These are phyloP conservation scores for Syrphus vitripennis DNA, from an alignment of 2,888 invertebrate species.

Conservation along the genomic window DNA sequence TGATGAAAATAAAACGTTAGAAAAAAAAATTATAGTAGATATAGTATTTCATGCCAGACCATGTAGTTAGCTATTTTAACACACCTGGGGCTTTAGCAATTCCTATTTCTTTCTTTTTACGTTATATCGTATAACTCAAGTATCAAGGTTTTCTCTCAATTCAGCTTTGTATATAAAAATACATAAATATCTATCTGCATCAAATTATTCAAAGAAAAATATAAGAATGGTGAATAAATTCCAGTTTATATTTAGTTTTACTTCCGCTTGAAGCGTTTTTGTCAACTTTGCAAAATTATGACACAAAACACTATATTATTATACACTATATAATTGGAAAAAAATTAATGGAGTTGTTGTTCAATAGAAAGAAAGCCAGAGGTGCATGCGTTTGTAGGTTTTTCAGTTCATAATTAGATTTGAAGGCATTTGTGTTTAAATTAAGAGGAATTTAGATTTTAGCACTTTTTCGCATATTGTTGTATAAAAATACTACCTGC, in stretches of 20 bases:
- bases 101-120: background rate
- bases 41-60: background rate
- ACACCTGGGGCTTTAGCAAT: background rate
- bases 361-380: no score
- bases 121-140: background rate
- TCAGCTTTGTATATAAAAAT: background rate
- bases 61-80: background rate
- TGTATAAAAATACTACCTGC: no score
- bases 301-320: no score
- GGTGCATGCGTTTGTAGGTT: no score
- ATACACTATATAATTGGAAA: background rate
- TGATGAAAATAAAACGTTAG: background rate
- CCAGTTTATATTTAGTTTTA: background rate
- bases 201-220: background rate
- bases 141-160: background rate
- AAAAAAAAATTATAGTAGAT: background rate
- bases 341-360: background rate
- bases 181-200: no score
- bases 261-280: background rate
- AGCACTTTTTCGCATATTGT: no score
- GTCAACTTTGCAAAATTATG: background rate
- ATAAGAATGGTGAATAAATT: background rate
- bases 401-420: no score
- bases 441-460: no score
- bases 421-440: no score